phyloP scores from a whole-genome alignment of 2,113 vertebrate genomes.

The Sylvietta virens region DNA sequence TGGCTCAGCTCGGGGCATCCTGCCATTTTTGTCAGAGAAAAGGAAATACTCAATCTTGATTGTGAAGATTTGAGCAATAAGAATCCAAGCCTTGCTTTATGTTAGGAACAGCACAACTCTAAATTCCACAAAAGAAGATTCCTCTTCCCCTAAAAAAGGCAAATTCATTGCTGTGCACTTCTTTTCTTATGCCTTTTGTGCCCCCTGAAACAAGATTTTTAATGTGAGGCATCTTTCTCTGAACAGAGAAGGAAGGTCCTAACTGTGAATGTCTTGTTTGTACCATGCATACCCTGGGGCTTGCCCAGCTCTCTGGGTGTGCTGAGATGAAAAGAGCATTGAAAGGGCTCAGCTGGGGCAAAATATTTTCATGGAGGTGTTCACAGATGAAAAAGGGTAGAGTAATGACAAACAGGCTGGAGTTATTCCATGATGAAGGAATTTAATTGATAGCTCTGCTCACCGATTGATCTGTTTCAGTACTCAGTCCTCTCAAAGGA shows the following conservation, averaged over 20 bases:
- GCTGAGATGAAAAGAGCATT: background rate
- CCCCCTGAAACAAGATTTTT: background rate
- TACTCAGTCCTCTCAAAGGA: background rate
- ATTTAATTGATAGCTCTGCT: background rate
- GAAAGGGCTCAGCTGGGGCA: background rate
- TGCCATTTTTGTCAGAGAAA: background rate
- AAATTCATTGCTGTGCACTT: fast-evolving
- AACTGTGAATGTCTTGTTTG: background rate
- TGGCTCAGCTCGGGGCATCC: background rate
- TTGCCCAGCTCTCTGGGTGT: background rate
- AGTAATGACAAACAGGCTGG: background rate
- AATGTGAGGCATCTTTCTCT: background rate
- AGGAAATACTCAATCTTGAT: background rate
- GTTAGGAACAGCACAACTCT: background rate
- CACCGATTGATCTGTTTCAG: background rate
- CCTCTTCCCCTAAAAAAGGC: background rate
- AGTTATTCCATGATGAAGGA: background rate
- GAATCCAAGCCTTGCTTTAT: background rate
- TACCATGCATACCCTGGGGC: fast-evolving
- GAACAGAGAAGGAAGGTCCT: background rate
- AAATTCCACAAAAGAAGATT: background rate
- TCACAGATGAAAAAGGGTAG: background rate
- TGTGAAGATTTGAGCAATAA: background rate
- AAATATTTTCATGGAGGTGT: background rate
- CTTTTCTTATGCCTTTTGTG: background rate